Evolutionary conservation across 30 jellyfish, hydroid and myxozoan species (phyloP).

Genomic region (Pseudorhiza aurosa): DNA sequence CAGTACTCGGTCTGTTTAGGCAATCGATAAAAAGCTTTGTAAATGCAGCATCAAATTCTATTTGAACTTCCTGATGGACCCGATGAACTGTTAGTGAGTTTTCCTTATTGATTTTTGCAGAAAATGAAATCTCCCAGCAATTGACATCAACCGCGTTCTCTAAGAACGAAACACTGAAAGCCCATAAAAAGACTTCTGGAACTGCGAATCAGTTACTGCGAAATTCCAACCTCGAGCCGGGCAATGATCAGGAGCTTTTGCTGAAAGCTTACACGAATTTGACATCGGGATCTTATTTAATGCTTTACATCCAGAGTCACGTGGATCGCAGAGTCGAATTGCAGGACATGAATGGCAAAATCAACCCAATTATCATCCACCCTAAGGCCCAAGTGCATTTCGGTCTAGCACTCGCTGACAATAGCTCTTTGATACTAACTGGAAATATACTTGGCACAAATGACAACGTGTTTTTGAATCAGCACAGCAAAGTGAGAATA

Average conservation of each 20-base stretch:
- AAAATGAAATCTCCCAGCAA: constrained; percentile 58
- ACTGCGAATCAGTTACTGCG: constrained; percentile 24
- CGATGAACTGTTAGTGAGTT: constrained; percentile 61
- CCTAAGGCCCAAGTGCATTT: constrained; percentile 70
- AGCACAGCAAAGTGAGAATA: constrained; percentile 51
- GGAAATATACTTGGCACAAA: constrained; percentile 76
- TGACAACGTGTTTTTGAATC: constrained; percentile 62
- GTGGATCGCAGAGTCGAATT: constrained; percentile 80
- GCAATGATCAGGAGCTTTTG: constrained; percentile 25
- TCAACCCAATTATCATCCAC: constrained; percentile 81
- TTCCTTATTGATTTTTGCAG: constrained; percentile 63
- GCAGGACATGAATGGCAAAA: constrained; percentile 62
- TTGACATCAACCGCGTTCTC: constrained; percentile 43
- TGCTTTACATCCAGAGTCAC: constrained; percentile 76
- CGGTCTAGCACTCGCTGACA: constrained; percentile 72
- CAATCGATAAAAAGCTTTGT: not conserved
- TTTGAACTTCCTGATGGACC: constrained; percentile 4
- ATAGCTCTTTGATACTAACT: constrained; percentile 57
- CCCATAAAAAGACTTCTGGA: constrained; percentile 67
- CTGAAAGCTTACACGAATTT: constrained; percentile 61
- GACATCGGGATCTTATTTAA: constrained; percentile 53
- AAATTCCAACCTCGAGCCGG: constrained; percentile 60
- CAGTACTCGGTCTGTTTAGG: constrained; percentile 57
- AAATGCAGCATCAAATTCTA: not conserved
- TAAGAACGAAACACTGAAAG: constrained; percentile 15